These are phyloP conservation scores for Centropyge bicolor DNA, from an alignment of 2,797 vertebrate genomes.

Conservation along the genomic window DNA sequence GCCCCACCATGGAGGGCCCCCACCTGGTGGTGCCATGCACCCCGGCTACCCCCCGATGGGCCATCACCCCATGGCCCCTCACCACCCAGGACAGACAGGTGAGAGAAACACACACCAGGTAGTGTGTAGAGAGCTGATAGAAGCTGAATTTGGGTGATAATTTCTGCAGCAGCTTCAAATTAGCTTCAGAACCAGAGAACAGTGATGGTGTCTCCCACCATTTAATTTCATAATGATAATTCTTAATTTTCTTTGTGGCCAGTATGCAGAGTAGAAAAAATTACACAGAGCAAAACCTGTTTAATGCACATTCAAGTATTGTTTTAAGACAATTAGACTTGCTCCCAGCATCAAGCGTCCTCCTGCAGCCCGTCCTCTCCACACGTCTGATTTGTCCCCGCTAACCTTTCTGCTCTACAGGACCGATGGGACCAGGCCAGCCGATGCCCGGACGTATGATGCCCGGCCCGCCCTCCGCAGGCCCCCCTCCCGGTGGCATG, in stretches of 20 bases:
- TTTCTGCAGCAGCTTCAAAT: not conserved
- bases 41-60: conserved; percentile 91
- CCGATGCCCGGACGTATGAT: conserved; percentile 90
- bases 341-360: not conserved
- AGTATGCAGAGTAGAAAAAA: too few species aligned
- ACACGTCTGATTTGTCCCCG: not conserved
- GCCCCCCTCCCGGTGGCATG: conserved; percentile 84
- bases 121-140: too few species aligned
- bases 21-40: conserved; percentile 82
- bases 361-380: not conserved
- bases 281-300: too few species aligned
- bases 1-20: conserved; percentile 80
- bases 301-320: too few species aligned
- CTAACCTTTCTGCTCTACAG: conserved; percentile 41
- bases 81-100: conserved; percentile 93
- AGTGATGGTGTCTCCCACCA: not conserved
- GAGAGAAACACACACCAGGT: conserved; percentile 8
- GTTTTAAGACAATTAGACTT: too few species aligned
- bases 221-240: too few species aligned
- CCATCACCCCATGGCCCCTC: conserved; percentile 93
- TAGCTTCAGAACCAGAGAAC: not conserved
- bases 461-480: conserved; percentile 80
- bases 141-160: too few species aligned
- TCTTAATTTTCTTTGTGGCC: too few species aligned
- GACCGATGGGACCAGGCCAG: conserved; percentile 87